Conservation (phyloP, 2,797 vertebrate species). For the Paguma larvata region DNA sequence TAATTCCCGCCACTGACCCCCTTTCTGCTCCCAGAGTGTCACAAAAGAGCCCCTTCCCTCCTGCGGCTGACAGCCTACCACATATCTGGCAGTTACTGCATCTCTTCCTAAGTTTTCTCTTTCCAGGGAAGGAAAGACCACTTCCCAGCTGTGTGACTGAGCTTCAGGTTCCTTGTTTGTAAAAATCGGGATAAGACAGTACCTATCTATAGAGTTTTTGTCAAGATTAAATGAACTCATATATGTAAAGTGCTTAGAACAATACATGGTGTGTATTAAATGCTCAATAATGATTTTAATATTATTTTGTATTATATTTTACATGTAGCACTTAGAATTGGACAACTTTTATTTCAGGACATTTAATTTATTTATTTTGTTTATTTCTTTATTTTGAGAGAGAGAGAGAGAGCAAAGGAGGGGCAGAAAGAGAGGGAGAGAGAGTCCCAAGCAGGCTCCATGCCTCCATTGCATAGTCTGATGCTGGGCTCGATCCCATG, state of each 20-base stretch:
- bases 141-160: neutral
- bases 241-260: neutral
- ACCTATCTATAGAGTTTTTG: neutral
- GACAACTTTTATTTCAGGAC: neutral
- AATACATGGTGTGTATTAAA: neutral
- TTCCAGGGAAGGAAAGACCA: neutral
- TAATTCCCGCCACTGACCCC: neutral
- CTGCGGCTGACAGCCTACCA: neutral
- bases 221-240: neutral
- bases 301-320: constrained; percentile 24
- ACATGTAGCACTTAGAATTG: neutral
- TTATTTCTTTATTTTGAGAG: no score
- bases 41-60: neutral
- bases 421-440: no score
- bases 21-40: neutral
- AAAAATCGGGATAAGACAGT: neutral
- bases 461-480: no score
- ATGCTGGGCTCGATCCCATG: no score
- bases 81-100: neutral
- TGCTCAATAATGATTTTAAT: neutral
- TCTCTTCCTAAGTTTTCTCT: neutral
- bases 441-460: no score
- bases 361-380: neutral
- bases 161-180: neutral
- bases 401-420: no score